Conservation (phyloP, 2,113 vertebrate genomes). For the Elephas maximus region DNA sequence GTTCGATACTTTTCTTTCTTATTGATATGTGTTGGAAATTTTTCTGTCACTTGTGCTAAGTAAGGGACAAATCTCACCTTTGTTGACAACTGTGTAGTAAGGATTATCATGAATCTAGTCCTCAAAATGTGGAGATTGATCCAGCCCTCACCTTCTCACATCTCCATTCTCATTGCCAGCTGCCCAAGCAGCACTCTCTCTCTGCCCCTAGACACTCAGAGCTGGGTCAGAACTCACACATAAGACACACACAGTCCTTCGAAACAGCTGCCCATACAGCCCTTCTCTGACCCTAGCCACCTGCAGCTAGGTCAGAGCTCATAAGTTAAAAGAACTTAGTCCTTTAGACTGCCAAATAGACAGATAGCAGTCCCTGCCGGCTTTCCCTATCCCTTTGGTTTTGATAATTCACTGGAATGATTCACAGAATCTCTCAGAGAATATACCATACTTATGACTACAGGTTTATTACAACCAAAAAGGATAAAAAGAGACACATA, state of each 20-base stretch:
- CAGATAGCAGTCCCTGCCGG: background rate
- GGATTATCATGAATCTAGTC: background rate
- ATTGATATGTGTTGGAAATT: background rate
- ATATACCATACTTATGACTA: background rate
- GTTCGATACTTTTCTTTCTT: conserved; percentile 30
- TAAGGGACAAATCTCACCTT: background rate
- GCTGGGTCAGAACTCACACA: background rate
- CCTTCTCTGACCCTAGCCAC: background rate
- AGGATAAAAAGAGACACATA: background rate
- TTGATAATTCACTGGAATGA: background rate
- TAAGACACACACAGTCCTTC: background rate
- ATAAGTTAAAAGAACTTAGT: background rate
- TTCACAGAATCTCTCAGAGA: background rate
- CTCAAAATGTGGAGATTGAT: background rate
- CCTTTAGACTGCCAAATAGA: background rate
- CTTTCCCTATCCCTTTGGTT: background rate
- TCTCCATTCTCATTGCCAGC: background rate
- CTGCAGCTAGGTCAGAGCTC: background rate
- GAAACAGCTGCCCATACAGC: background rate
- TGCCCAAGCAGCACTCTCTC: background rate
- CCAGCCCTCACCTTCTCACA: background rate
- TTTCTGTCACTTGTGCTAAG: background rate
- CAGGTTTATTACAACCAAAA: background rate
- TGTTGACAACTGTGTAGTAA: background rate
- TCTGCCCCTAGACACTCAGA: background rate